These are phyloP conservation scores for Clarias batrachus DNA, from an alignment of 2,113 vertebrate genomes.

Conservation along the genomic window DNA sequence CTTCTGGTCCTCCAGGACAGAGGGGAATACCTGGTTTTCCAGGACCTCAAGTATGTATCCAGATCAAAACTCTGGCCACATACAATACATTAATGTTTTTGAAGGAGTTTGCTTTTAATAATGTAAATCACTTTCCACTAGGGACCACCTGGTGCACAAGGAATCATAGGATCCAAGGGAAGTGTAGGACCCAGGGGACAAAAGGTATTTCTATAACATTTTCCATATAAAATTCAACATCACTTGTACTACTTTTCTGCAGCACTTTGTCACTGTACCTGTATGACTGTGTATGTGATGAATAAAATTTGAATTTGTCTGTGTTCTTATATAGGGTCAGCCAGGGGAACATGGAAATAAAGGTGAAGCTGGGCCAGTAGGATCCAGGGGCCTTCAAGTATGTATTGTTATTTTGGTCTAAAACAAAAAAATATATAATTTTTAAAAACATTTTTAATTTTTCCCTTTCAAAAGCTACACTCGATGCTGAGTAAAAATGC, in stretches of 20 bases:
- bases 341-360: constrained; percentile 70
- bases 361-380: constrained; percentile 69
- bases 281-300: too few species aligned
- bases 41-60: constrained; percentile 57
- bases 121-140: constrained; percentile 55
- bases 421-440: too few species aligned
- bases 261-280: not conserved
- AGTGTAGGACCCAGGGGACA: constrained; percentile 71
- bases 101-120: not conserved
- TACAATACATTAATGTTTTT: not conserved
- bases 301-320: not conserved
- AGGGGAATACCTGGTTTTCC: constrained; percentile 61
- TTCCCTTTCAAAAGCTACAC: too few species aligned
- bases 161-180: constrained; percentile 68
- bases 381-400: constrained; percentile 76
- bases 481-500: too few species aligned
- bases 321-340: constrained; percentile 74
- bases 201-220: constrained; percentile 70
- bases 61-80: not conserved
- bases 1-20: constrained; percentile 59
- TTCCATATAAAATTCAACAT: not conserved
- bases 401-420: constrained; percentile 40
- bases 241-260: not conserved
- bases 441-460: too few species aligned
- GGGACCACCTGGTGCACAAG: constrained; percentile 59